Conservation (phyloP, 2,888 invertebrate genomes). For the Drosophila putrida region DNA sequence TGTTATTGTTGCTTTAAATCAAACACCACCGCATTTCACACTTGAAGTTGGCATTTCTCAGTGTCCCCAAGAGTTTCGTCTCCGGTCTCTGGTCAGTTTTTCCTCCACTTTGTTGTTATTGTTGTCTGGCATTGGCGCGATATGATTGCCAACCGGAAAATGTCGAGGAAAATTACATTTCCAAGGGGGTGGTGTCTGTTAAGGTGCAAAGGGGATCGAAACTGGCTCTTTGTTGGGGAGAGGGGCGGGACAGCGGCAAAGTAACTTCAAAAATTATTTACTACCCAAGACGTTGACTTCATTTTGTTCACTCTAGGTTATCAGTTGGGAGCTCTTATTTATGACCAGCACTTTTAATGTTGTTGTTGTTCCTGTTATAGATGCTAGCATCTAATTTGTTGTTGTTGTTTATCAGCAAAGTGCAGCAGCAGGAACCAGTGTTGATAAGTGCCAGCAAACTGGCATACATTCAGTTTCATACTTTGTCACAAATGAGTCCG, state of each 20-base stretch:
- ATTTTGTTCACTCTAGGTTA: constrained; percentile 64
- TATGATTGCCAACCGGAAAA: constrained; percentile 81
- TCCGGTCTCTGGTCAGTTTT: constrained; percentile 59
- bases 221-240: too few species aligned
- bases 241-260: constrained; percentile 29
- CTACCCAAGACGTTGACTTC: constrained; percentile 75
- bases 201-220: constrained; percentile 35
- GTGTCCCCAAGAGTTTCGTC: constrained; percentile 59
- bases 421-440: constrained; percentile 41
- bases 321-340: constrained; percentile 72
- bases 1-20: constrained; percentile 72
- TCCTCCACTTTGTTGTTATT: constrained; percentile 24
- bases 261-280: constrained; percentile 75
- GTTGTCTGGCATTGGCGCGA: constrained; percentile 76
- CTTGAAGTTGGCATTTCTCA: constrained; percentile 58
- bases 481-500: too few species aligned
- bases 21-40: constrained; percentile 74
- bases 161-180: constrained; percentile 79
- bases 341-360: constrained; percentile 41
- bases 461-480: constrained; percentile 10
- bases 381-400: constrained; percentile 66
- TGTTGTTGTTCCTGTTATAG: constrained; percentile 42
- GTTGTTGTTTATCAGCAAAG: constrained; percentile 64
- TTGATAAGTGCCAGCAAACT: constrained; percentile 21
- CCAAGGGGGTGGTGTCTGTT: constrained; percentile 44